Evolutionary conservation across 2,888 invertebrate genomes (phyloP).

Genomic region (Eristalis pertinax): DNA sequence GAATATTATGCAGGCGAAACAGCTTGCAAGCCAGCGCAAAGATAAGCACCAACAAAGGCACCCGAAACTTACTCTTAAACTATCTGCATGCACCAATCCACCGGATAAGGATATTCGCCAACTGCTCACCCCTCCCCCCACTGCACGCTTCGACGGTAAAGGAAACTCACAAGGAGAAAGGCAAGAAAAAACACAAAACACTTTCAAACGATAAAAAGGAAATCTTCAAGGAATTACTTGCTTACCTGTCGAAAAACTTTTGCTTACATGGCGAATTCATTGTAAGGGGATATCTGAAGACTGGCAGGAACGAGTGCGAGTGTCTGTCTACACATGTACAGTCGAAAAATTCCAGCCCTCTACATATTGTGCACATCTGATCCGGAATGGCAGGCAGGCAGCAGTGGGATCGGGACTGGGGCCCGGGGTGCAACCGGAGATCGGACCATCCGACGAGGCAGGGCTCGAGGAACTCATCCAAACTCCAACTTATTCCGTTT

Average conservation of each 20-base stretch:
- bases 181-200: constrained; percentile 14
- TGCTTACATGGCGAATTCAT: constrained; percentile 71
- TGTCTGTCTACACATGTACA: neutral
- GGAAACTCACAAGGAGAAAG: neutral
- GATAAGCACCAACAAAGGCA: constrained; percentile 41
- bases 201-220: constrained; percentile 35
- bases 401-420: constrained; percentile 14
- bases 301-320: constrained; percentile 6
- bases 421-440: constrained; percentile 33
- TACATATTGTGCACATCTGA: constrained; percentile 48
- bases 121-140: constrained; percentile 3
- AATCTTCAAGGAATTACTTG: constrained; percentile 70
- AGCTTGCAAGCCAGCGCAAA: constrained; percentile 26
- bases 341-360: constrained; percentile 43
- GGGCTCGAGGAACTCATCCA: constrained; percentile 66
- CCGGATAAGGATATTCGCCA: constrained; percentile 56
- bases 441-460: constrained; percentile 41
- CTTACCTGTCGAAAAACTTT: constrained; percentile 72
- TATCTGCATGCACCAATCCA: constrained; percentile 66
- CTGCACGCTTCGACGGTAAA: neutral
- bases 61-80: constrained; percentile 46
- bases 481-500: constrained; percentile 71
- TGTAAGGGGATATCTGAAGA: constrained; percentile 65
- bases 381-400: constrained; percentile 11
- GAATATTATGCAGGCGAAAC: constrained; percentile 28